Conservation (phyloP, 2,797 vertebrate genomes). For the Odontamblyopus lacepedii region DNA sequence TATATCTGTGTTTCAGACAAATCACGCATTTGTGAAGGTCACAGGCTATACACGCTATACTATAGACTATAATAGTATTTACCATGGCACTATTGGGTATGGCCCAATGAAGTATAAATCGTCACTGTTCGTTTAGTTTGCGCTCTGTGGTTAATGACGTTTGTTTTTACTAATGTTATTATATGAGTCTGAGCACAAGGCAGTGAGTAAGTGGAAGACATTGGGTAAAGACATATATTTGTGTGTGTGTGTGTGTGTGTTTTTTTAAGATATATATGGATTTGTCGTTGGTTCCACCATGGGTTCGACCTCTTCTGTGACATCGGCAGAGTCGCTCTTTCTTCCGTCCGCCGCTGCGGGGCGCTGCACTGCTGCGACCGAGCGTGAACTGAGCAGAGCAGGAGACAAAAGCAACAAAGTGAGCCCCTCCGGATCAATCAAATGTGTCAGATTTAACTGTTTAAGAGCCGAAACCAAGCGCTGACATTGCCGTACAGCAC, state of each 20-base stretch:
- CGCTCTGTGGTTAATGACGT: background rate
- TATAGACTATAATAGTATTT: too few relatives aligned
- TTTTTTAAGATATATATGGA: too few relatives aligned
- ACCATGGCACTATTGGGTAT: too few relatives aligned
- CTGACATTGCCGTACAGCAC: slow-evolving; percentile 34
- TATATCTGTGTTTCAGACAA: too few relatives aligned
- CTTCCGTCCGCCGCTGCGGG: slow-evolving; percentile 82
- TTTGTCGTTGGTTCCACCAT: background rate
- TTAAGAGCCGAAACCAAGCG: slow-evolving; percentile 63
- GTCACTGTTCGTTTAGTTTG: background rate
- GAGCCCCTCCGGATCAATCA: slow-evolving; percentile 79
- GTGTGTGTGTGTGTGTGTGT: background rate
- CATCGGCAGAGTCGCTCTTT: slow-evolving; percentile 74
- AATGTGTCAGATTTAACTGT: slow-evolving; percentile 80
- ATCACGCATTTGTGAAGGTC: too few relatives aligned
- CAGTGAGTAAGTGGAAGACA: background rate
- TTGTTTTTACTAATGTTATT: background rate
- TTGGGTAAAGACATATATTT: too few relatives aligned
- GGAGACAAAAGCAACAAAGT: slow-evolving; percentile 88
- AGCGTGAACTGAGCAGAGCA: slow-evolving; percentile 67
- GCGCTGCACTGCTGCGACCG: slow-evolving; percentile 81
- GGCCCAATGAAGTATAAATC: too few relatives aligned
- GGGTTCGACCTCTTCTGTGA: slow-evolving; percentile 61
- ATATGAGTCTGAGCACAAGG: background rate
- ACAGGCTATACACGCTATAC: too few relatives aligned